A percentile compares a stretch with the other conserved stretches of the same genome.
phyloP scores from a whole-genome alignment of 1,140 invertebrate species.

The Nephotettix cincticeps region DNA sequence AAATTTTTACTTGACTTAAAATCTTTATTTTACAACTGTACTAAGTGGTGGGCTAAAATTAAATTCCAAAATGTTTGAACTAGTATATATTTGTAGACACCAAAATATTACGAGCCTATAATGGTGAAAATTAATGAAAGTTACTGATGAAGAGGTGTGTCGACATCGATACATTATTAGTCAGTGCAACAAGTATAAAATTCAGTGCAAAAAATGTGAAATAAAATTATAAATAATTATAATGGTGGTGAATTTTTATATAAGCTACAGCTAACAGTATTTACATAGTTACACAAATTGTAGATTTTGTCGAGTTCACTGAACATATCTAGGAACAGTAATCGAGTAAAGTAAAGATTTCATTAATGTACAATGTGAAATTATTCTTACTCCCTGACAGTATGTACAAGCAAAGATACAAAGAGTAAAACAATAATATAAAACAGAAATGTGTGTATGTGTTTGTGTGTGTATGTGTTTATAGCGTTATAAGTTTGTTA shows the following conservation, averaged over 20 bases:
- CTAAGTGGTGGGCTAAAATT: background rate
- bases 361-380: background rate
- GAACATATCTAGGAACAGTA: background rate
- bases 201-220: background rate
- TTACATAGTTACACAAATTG: background rate
- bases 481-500: no score
- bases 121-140: background rate
- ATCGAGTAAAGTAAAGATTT: background rate
- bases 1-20: background rate
- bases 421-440: no score
- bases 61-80: background rate
- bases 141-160: background rate
- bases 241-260: background rate
- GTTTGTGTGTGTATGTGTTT: no score
- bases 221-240: background rate
- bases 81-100: constrained; percentile 6
- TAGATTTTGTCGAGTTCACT: background rate
- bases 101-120: background rate
- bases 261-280: background rate
- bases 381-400: background rate
- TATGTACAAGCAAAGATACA: no score
- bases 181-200: background rate
- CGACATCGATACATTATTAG: constrained; percentile 5
- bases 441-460: no score
- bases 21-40: background rate